Percentiles rank a stretch among this genome's conserved stretches.
Evolutionary conservation across 2,888 invertebrate species (phyloP).

Genomic region (Athripsodes cinereus): DNA sequence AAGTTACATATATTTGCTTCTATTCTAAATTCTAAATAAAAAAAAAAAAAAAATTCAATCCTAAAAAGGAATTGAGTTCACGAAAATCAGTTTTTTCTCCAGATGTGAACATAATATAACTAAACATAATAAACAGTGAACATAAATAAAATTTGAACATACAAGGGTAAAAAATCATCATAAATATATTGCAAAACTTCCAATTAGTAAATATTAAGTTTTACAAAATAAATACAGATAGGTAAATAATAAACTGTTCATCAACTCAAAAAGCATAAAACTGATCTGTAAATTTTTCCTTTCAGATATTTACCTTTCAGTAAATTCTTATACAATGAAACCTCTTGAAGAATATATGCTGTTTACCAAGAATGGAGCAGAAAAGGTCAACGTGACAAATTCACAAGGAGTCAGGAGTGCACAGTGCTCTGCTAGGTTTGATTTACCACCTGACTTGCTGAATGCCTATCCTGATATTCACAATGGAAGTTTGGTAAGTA

Average conservation of each 20-base stretch:
- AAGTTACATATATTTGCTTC: no score
- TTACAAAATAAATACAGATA: no score
- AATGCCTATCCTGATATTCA: conserved; percentile 41
- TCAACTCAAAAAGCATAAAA: no score
- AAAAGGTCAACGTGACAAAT: conserved; percentile 81
- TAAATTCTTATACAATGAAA: conserved; percentile 77
- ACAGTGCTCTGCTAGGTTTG: conserved; percentile 78
- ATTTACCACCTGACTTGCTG: conserved; percentile 41
- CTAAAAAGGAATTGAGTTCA: no score
- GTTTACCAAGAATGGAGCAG: conserved; percentile 77
- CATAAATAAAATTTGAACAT: no score
- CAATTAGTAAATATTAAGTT: no score
- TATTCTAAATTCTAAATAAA: no score
- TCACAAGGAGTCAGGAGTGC: conserved; percentile 81
- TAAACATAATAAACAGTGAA: neutral
- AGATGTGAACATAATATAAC: neutral
- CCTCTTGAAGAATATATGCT: conserved; percentile 89
- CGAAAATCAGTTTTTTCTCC: neutral
- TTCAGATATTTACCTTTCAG: conserved; percentile 78
- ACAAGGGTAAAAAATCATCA: no score
- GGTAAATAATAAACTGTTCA: no score
- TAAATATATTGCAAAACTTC: no score
- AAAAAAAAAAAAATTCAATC: no score
- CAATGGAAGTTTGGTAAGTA: conserved; percentile 40
- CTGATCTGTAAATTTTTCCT: no score